A percentile compares a stretch with the other conserved stretches of the same genome.
phyloP scores from a whole-genome alignment of 2,888 invertebrate species.

The Hemithea aestivaria region DNA sequence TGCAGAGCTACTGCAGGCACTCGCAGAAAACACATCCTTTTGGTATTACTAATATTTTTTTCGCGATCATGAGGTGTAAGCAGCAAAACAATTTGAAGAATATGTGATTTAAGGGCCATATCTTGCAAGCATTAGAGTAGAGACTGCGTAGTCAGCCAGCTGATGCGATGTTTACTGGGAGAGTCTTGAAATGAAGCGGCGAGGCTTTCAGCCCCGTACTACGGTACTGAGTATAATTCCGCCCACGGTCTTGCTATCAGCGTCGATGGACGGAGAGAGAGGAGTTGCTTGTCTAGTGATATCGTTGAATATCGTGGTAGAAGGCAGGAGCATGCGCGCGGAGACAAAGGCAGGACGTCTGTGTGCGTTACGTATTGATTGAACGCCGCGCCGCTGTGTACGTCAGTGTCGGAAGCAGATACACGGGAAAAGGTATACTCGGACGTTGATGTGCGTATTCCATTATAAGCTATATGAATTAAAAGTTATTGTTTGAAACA shows the following conservation, averaged over 20 bases:
- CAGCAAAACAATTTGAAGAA: too few species aligned
- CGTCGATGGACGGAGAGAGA: constrained; percentile 37
- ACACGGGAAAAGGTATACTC: constrained; percentile 43
- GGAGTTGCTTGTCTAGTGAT: constrained; percentile 31
- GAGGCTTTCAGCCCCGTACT: constrained; percentile 50
- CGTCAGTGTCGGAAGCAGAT: constrained; percentile 63
- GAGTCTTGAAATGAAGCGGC: constrained; percentile 55
- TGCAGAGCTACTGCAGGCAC: constrained; percentile 54
- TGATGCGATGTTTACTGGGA: constrained; percentile 72
- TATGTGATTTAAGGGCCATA: constrained; percentile 56
- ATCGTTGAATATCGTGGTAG: constrained; percentile 54
- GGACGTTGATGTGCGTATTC: constrained; percentile 51
- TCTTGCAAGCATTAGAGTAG: constrained; percentile 56
- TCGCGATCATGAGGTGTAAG: too few species aligned
- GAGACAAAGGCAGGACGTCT: constrained; percentile 32
- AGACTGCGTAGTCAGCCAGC: constrained; percentile 66
- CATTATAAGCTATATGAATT: constrained; percentile 60
- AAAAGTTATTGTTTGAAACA: constrained; percentile 29
- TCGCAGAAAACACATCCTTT: constrained; percentile 40
- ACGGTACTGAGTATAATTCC: constrained; percentile 42
- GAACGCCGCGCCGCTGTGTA: constrained; percentile 55
- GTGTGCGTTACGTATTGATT: constrained; percentile 75
- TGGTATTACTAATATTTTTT: constrained; percentile 33
- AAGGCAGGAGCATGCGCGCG: constrained; percentile 60
- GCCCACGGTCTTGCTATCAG: constrained; percentile 39